Percentiles rank a stretch among this genome's conserved stretches.
Conservation (phyloP, 2,888 invertebrate species). For the Drosophila neotestacea region DNA sequence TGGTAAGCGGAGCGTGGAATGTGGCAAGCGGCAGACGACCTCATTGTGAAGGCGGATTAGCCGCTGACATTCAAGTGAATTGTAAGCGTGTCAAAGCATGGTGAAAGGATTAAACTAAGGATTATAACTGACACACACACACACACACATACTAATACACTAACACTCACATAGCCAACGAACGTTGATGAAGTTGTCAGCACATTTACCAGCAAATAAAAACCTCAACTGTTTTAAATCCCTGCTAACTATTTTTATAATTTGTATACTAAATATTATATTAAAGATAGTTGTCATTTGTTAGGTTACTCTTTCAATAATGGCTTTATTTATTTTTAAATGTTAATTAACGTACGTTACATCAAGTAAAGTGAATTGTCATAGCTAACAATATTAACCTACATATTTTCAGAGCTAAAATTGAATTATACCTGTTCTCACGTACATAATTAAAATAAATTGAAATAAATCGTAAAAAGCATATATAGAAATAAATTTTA, state of each 20-base stretch:
- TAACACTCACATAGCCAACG: slow-evolving; percentile 10
- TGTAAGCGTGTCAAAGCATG: slow-evolving; percentile 78
- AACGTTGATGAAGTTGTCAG: slow-evolving; percentile 33
- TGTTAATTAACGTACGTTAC: neutral
- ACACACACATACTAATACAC: slow-evolving; percentile 17
- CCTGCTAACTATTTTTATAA: neutral
- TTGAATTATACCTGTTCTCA: too few species aligned
- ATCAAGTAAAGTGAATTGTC: neutral
- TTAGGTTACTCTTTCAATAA: neutral
- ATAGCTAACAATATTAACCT: too few species aligned
- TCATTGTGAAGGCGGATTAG: slow-evolving; percentile 74
- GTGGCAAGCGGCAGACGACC: slow-evolving; percentile 44
- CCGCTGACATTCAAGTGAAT: slow-evolving; percentile 78
- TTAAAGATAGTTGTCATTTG: neutral
- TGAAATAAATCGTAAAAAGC: too few species aligned
- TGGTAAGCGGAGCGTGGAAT: slow-evolving; percentile 18
- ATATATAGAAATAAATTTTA: too few species aligned
- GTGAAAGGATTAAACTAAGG: slow-evolving; percentile 75
- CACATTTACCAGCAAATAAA: slow-evolving; percentile 22
- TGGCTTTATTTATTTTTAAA: neutral
- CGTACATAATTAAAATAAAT: neutral
- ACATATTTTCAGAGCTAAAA: too few species aligned
- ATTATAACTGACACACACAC: slow-evolving; percentile 63
- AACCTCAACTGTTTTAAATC: neutral
- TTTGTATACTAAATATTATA: neutral